Evolutionary conservation across 2,113 vertebrate genomes (phyloP), one percentile per base, ranked within the genome.

Genomic region (Hippocampus abdominalis): DNA sequence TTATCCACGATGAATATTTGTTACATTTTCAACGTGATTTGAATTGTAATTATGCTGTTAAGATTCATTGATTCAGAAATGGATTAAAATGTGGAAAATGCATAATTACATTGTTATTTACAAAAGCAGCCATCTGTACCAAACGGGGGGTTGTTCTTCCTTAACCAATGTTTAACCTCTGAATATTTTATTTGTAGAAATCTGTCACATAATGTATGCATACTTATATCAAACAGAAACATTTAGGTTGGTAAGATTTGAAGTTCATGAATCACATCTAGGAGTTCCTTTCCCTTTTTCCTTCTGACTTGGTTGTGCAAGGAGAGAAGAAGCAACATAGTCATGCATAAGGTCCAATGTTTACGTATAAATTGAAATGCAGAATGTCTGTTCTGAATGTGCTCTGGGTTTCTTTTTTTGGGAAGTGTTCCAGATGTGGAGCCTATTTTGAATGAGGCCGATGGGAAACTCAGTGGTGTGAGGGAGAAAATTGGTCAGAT

Each of bases 401-500:
- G 49, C 15, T 70, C 2, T 40, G 13, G 12, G 36, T 53, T n/a
- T 68, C 27, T 16, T 56, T 65, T 40, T 73, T 61, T 66, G 27
- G 10, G 12, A 84, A 99, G 97, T 88, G 92, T 95, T 66, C 89
- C 94, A 54, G 92, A 94, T 69, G 81, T 91, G 42, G 95, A 96
- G 71, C 94, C 93, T 27, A 81, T 98, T 84, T 39, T 98, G 27
- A 91, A 73, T 25, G 97, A 99, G 74, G 94, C 97, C n/a, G 95
- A 98, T 13, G 59, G 77, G 18, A 98, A 96, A 66, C 88, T 98
- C 83, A 94, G 95, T 64, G 89, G 72, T 42, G 94, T 99, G 76
- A 91, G 95, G 72, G 92, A 93, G 82, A 98, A 96, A 84, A 97
- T 98, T 56, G 88, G 93, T 36, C 94, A 94, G 68, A 93, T 97